Base-by-base conservation (phyloP, 1,140 invertebrate genomes). In the Lethrus apterus region DNA sequence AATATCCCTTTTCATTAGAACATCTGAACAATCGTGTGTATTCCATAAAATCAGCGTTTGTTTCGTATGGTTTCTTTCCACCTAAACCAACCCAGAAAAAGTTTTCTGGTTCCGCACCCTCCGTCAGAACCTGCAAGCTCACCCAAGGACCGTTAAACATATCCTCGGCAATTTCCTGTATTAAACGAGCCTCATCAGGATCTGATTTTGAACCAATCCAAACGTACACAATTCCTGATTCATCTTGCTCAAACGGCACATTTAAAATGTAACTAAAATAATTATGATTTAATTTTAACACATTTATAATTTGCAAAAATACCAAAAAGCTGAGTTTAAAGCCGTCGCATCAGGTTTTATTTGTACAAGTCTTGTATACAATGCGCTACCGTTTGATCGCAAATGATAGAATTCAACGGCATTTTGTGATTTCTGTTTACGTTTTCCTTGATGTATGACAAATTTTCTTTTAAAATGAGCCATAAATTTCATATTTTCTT, bases 1-100 rank as follows among this genome's bases (percentile, higher is more conserved):
- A 99, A 68, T 98, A 99, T 15, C 97, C 97, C 67, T 98, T 98
- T 62, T 99, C 96, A 70, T 99, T 99, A 5, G 95, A 98, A 70
- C 97, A 99, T 17, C 96, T 80, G 70, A 99, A 99, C 5, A 99
- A 72, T 49, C 97, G 74, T 2, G 92, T 93, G 66, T 87, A 89
- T 56, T 92, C 80, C 84, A 99, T 96, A 60, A 88, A 99, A 40
- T 87, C 84, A 0, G 92, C 92, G 65, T 93, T 81, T 48, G 78
- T 76, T 15, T 98, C 93, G 65, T 99, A 97, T 0, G 83, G 79
- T 67, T 95, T 97, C 52, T 84, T 84, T 0, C 93, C 94, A 43
- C 91, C 92, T 8, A 99, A 72, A 15, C 82, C 93, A 31, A 96
- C 82, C 96, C 96, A 99, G 67, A 98, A 98, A 75, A 99, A 99